Evolutionary conservation across 2,888 invertebrate genomes (phyloP).

Genomic region (Oscheius sp.): DNA sequence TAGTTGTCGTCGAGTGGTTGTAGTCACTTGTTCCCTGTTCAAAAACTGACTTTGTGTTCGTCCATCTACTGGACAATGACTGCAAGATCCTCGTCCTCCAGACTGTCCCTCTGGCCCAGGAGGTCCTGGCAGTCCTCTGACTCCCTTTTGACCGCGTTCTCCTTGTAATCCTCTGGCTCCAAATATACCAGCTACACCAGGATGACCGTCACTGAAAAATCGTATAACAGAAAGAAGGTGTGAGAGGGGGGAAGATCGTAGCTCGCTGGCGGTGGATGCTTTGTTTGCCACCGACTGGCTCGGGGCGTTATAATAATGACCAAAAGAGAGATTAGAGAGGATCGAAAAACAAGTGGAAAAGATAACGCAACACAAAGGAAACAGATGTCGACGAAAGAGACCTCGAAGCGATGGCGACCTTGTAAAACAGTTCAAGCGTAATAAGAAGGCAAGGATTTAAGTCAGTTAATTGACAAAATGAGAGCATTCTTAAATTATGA

Average conservation of each 20-base stretch:
- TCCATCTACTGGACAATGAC: not conserved
- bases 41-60: not conserved
- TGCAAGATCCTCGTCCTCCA: conserved; percentile 34
- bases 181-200: conserved; percentile 46
- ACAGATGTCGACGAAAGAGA: too few relatives aligned
- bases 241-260: too few relatives aligned
- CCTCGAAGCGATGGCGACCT: too few relatives aligned
- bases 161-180: conserved; percentile 52
- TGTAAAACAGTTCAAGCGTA: too few relatives aligned
- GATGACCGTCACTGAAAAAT: conserved; percentile 51
- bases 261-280: not conserved
- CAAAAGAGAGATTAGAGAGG: conserved; percentile 3
- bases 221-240: too few relatives aligned
- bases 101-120: conserved; percentile 47
- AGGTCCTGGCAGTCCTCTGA: conserved; percentile 54
- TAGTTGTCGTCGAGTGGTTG: not conserved
- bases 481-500: too few relatives aligned
- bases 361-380: too few relatives aligned
- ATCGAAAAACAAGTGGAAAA: not conserved
- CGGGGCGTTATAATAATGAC: conserved; percentile 4
- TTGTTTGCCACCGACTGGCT: not conserved
- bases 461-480: too few relatives aligned
- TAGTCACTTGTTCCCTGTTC: not conserved
- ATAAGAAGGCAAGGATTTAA: too few relatives aligned
- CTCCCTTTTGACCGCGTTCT: conserved; percentile 50